These are phyloP conservation scores for Andricus grossulariae DNA, from an alignment of 1,140 invertebrate species.

Conservation along the genomic window DNA sequence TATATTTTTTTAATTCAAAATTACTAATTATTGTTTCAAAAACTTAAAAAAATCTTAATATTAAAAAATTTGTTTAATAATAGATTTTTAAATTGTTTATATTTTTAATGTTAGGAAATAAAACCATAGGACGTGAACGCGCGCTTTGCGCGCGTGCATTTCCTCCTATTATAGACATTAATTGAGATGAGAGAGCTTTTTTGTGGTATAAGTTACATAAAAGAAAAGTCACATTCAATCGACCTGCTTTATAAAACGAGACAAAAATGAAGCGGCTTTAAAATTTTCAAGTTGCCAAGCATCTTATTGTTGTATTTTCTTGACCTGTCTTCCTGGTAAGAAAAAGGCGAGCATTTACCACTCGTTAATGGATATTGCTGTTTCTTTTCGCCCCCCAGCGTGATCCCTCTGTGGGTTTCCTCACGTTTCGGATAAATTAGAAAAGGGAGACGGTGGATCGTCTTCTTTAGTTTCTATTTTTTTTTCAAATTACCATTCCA, in stretches of 20 bases:
- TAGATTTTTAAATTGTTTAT: no score
- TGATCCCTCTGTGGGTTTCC: slow-evolving; percentile 11
- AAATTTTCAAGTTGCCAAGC: slow-evolving; percentile 15
- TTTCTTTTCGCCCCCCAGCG: background rate
- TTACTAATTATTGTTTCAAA: no score
- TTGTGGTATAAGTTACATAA: background rate
- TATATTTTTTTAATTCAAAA: no score
- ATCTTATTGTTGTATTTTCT: slow-evolving; percentile 27
- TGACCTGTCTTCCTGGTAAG: slow-evolving; percentile 6
- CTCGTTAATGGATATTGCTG: slow-evolving; percentile 27
- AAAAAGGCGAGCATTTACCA: slow-evolving; percentile 1
- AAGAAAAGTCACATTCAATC: slow-evolving; percentile 18
- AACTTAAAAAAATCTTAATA: no score
- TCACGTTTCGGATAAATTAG: slow-evolving; percentile 30
- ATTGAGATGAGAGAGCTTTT: background rate
- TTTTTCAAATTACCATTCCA: slow-evolving; percentile 20
- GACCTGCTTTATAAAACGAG: slow-evolving; percentile 22
- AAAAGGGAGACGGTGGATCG: slow-evolving; percentile 24
- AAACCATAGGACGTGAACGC: no score
- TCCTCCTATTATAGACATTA: background rate
- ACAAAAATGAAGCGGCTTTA: slow-evolving; percentile 1
- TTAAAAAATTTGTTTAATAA: no score
- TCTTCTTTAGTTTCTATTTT: background rate
- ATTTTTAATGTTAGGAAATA: no score
- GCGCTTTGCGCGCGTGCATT: no score